Evolutionary conservation across 2,113 vertebrate genomes (phyloP), one percentile per base, ranked within the genome.

Genomic region (Corydoras sp.): DNA sequence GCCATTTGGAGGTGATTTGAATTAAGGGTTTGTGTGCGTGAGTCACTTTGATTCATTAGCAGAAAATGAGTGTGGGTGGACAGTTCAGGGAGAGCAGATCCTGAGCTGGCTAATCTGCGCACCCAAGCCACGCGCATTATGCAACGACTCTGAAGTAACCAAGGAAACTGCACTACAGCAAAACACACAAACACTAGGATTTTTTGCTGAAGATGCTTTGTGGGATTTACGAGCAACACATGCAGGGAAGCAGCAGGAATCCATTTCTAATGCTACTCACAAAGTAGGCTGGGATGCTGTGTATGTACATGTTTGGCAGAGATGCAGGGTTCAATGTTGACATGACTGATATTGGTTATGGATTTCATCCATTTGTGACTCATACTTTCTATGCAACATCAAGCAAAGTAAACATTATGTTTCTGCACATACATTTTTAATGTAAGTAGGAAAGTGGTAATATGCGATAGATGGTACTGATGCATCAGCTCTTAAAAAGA

Each of bases 101-200:
- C 81, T 81, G 79, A 74, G 77, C 88, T 80, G 82, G 87, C 84
- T 85, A 88, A 83, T 81, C 82, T 79, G 82, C 64, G 73, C 67
- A 82, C 84, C 81, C 82, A 81, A 84, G 83, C 83, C 58, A 82
- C 73, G 79, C 78, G 73, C 77, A 81, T 89, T 89, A 90, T 71
- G 86, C 86, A 90, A 90, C 84, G 77, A 9, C 75, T 76, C 31
- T 61, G 76, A 77, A 73, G 86, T 90, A 85, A 83, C 88, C 88
- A 88, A 65, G 79, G 87, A 87, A 88, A 90, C 89, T 67, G 76
- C 55, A 58, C 59, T 67, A 71, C 10, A 51, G 69, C 43, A 60
- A 12, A 65, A 65, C 72, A 70, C 71, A 75, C 66, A 69, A 69
- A 60, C 60, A 55, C 67, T 18, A 15, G 70, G 51, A 68, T 30